Percentiles rank a stretch among this genome's conserved stretches.
Conservation (phyloP, 1,140 invertebrate species). For the Temnothorax longispinosus region DNA sequence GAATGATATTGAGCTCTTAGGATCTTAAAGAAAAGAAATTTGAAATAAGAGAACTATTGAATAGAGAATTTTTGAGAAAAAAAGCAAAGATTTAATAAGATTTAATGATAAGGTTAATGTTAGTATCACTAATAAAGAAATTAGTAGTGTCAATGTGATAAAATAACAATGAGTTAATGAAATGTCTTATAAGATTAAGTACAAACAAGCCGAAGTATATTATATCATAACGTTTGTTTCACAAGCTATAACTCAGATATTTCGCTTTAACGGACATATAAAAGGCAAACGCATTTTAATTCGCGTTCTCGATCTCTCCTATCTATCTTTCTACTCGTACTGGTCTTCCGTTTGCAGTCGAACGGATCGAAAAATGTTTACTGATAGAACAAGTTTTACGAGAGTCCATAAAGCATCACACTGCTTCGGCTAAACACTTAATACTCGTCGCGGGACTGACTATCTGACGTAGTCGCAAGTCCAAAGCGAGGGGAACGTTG, state of each 20-base stretch:
- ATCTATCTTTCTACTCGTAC: not conserved
- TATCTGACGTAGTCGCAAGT: conserved; percentile 30
- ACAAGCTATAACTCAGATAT: not conserved
- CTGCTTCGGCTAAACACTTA: conserved; percentile 61
- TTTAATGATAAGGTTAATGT: not conserved
- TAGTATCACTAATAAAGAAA: not conserved
- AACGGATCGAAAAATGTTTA: conserved; percentile 22
- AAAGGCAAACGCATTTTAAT: conserved; percentile 16
- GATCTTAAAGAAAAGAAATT: not conserved
- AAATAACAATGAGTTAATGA: not conserved
- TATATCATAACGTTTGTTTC: not conserved
- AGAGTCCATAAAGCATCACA: conserved; percentile 33
- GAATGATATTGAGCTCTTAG: not conserved
- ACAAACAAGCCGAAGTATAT: not conserved
- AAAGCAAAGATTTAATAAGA: not conserved
- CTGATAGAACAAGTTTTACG: conserved; percentile 62
- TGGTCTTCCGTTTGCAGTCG: not conserved
- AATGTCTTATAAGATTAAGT: not conserved
- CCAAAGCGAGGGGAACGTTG: conserved; percentile 17
- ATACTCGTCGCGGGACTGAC: conserved; percentile 42
- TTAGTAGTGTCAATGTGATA: not conserved
- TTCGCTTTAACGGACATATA: conserved; percentile 18
- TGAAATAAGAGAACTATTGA: not conserved
- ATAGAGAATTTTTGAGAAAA: not conserved
- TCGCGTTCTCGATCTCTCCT: not conserved